Percentiles rank a stretch among this genome's conserved stretches.
Evolutionary conservation across 2,797 vertebrate genomes (phyloP).

Genomic region (Hemitrygon akajei): DNA sequence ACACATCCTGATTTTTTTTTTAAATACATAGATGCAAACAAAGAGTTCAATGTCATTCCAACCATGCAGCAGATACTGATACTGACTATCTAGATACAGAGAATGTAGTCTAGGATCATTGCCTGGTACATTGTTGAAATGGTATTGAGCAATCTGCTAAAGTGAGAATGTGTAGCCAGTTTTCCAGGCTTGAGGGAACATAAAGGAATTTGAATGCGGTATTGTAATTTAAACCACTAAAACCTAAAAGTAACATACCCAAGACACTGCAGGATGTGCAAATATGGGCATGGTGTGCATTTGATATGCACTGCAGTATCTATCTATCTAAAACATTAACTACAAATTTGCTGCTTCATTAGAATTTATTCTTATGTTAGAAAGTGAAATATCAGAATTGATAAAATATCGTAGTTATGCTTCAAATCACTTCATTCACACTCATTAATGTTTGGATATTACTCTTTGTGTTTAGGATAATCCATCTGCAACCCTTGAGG

Average conservation of each 20-base stretch:
- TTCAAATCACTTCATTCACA: neutral
- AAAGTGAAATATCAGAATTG: neutral
- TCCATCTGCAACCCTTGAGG: constrained; percentile 88
- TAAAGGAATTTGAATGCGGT: neutral
- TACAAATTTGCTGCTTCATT: neutral
- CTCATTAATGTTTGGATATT: neutral
- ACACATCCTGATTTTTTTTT: too few species aligned
- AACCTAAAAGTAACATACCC: neutral
- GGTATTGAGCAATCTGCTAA: neutral
- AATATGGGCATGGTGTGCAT: neutral
- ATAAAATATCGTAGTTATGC: neutral
- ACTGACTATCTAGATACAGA: neutral
- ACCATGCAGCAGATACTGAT: too few species aligned
- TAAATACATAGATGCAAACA: too few species aligned
- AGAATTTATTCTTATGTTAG: neutral
- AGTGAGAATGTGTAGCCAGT: neutral
- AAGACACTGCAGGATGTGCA: neutral
- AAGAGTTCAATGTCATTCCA: too few species aligned
- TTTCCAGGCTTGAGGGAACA: neutral
- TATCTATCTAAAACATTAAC: neutral
- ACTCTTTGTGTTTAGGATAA: constrained; percentile 70
- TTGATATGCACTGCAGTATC: neutral
- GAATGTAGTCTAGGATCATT: neutral
- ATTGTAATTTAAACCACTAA: neutral
- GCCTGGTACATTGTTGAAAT: neutral